These are phyloP conservation scores for Xenopus borealis DNA, from an alignment of 2,113 vertebrate species.

Conservation along the genomic window DNA sequence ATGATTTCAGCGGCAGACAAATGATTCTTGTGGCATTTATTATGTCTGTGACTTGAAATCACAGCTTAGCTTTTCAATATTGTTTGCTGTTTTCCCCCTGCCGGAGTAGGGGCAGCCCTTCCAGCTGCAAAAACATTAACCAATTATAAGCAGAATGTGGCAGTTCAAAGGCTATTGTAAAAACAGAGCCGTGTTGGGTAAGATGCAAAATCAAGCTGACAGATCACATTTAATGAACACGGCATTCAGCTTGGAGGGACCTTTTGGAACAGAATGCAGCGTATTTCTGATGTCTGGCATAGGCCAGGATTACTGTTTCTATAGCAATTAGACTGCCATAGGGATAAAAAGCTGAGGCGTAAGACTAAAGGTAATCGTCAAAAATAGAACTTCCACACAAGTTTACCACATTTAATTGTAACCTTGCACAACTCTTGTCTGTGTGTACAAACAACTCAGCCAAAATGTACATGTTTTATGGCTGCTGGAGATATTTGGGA, in stretches of 20 bases:
- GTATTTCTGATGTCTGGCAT: slow-evolving; percentile 27
- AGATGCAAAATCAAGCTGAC: slow-evolving; percentile 39
- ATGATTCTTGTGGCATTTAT: too few relatives aligned
- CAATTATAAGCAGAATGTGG: slow-evolving; percentile 6
- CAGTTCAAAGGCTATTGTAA: slow-evolving; percentile 27
- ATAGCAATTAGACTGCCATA: slow-evolving; percentile 42
- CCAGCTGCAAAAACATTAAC: slow-evolving; percentile 9
- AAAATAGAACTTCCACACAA: slow-evolving; percentile 23
- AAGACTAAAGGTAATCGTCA: slow-evolving; percentile 34
- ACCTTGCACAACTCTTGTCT: background rate
- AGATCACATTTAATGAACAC: slow-evolving; percentile 43
- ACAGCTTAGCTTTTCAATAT: too few relatives aligned
- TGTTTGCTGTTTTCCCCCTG: too few relatives aligned
- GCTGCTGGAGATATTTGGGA: too few relatives aligned
- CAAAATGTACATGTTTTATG: too few relatives aligned
- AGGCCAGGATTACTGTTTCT: slow-evolving; percentile 36
- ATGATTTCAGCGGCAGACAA: too few relatives aligned
- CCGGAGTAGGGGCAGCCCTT: too few relatives aligned
- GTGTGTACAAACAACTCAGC: background rate
- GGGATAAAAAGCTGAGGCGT: slow-evolving; percentile 24
- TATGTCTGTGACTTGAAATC: too few relatives aligned
- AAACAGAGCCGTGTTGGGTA: slow-evolving; percentile 31
- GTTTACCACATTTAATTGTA: slow-evolving; percentile 30
- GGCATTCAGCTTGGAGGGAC: slow-evolving; percentile 32
- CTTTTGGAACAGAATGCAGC: slow-evolving; percentile 25